Evolutionary conservation across 2,113 vertebrate species (phyloP).

Genomic region (Gobius niger): DNA sequence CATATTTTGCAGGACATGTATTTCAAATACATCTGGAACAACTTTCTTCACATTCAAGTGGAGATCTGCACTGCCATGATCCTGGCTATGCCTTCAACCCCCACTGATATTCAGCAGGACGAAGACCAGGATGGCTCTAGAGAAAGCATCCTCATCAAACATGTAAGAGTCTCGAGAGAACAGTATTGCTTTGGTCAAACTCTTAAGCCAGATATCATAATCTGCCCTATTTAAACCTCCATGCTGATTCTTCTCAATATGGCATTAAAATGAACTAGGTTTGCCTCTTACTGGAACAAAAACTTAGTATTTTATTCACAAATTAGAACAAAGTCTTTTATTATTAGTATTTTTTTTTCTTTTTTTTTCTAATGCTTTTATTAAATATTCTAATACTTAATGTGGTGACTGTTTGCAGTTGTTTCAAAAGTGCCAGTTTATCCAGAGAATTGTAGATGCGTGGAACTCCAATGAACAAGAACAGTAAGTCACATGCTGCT

Average conservation of each 20-base stretch:
- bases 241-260: too few relatives aligned
- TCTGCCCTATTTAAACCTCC: too few relatives aligned
- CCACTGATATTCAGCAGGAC: constrained; percentile 73
- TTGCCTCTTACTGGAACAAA: too few relatives aligned
- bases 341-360: too few relatives aligned
- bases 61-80: constrained; percentile 97
- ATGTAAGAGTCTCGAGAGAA: constrained; percentile 77
- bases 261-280: too few relatives aligned
- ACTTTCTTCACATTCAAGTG: constrained; percentile 97
- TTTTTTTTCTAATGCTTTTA: too few relatives aligned
- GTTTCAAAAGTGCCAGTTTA: constrained; percentile 95
- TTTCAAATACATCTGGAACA: constrained; percentile 99
- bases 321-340: background rate
- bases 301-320: too few relatives aligned
- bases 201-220: too few relatives aligned
- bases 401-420: constrained; percentile 73
- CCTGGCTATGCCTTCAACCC: constrained; percentile 89
- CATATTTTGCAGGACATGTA: constrained; percentile 90
- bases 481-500: constrained; percentile 78
- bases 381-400: background rate
- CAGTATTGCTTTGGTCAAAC: too few relatives aligned
- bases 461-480: constrained; percentile 97
- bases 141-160: constrained; percentile 90
- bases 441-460: constrained; percentile 94
- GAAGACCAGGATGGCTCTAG: constrained; percentile 78